These are phyloP conservation scores for Rutilus rutilus DNA, from an alignment of 2,113 vertebrate species.

Conservation along the genomic window DNA sequence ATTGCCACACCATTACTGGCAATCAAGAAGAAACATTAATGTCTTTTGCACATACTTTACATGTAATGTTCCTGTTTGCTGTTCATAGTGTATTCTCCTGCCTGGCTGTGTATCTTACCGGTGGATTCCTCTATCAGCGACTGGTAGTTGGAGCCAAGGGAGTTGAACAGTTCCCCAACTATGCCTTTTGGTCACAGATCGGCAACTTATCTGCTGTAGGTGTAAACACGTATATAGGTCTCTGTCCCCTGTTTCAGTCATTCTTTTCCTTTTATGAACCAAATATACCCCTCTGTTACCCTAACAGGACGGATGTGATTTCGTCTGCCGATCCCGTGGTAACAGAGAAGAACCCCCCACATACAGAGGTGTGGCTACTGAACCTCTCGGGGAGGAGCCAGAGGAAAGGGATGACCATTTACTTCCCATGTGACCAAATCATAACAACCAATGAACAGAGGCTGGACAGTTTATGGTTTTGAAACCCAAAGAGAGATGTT, in stretches of 20 bases:
- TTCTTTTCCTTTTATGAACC: not conserved
- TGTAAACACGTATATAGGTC: not conserved
- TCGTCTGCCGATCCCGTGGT: slow-evolving; percentile 88
- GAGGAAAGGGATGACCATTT: slow-evolving; percentile 96
- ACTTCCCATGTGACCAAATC: slow-evolving; percentile 86
- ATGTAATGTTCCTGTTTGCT: not conserved
- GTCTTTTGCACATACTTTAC: not conserved
- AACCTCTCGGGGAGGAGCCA: slow-evolving; percentile 86
- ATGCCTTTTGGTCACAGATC: slow-evolving; percentile 92
- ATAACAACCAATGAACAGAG: slow-evolving; percentile 4
- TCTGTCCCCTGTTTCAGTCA: not conserved
- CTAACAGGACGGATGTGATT: slow-evolving; percentile 93
- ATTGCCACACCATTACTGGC: not conserved
- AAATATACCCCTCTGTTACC: not conserved
- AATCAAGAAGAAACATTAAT: not conserved
- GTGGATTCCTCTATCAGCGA: slow-evolving; percentile 94
- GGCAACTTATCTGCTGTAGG: slow-evolving; percentile 93
- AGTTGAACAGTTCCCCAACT: slow-evolving; percentile 94
- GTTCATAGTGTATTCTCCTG: slow-evolving; percentile 68
- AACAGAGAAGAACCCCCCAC: slow-evolving; percentile 78
- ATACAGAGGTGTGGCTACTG: slow-evolving; percentile 84
- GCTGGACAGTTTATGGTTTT: slow-evolving; percentile 1
- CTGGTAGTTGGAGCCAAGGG: slow-evolving; percentile 94
- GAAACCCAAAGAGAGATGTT: slow-evolving; percentile 25
- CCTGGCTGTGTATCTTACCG: slow-evolving; percentile 85